Conservation (phyloP, 2,888 invertebrate species). For the Dasypolia templi region DNA sequence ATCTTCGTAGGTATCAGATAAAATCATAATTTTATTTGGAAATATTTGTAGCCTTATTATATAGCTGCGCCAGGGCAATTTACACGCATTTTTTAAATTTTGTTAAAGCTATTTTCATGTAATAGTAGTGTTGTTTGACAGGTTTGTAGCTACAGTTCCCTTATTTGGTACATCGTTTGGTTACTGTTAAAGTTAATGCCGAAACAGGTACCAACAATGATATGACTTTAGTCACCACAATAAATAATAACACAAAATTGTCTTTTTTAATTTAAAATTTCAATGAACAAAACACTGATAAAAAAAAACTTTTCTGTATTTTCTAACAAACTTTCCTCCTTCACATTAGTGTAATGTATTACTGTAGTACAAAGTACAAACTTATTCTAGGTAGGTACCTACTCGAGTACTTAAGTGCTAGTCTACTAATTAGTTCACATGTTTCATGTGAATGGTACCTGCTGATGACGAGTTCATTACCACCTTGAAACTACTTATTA, state of each 20-base stretch:
- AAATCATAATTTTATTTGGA: neutral
- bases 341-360: constrained; percentile 21
- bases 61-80: neutral
- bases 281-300: constrained; percentile 10
- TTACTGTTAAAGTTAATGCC: neutral
- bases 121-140: neutral
- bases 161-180: neutral
- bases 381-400: neutral
- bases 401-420: constrained; percentile 6
- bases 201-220: neutral
- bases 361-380: constrained; percentile 29
- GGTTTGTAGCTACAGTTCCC: neutral
- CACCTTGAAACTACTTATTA: constrained; percentile 36
- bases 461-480: constrained; percentile 24
- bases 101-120: neutral
- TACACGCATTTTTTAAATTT: neutral
- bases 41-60: neutral
- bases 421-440: constrained; percentile 23
- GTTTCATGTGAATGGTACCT: constrained; percentile 1
- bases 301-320: neutral
- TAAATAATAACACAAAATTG: neutral
- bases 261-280: constrained; percentile 26
- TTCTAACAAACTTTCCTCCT: constrained; percentile 2
- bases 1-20: neutral
- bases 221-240: neutral